phyloP scores from a whole-genome alignment of 2,888 invertebrate species.

The Lottia gigantea region DNA sequence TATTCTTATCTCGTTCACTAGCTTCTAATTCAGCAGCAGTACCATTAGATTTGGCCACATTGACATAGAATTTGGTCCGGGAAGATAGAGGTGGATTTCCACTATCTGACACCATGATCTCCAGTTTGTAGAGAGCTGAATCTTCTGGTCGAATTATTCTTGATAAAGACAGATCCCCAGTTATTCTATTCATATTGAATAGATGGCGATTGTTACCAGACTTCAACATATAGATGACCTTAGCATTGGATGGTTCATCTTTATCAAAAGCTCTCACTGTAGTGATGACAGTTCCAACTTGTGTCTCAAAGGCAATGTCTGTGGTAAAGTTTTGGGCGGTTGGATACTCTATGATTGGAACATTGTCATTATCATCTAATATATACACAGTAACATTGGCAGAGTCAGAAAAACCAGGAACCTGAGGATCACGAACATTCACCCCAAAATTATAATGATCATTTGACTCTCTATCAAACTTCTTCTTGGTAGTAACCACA shows the following conservation, averaged over 20 bases:
- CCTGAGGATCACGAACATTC: conserved; percentile 81
- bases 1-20: conserved; percentile 40
- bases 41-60: conserved; percentile 44
- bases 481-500: conserved; percentile 85
- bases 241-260: conserved; percentile 91
- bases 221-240: conserved; percentile 93
- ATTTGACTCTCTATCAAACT: conserved; percentile 87
- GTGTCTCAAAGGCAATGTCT: conserved; percentile 45
- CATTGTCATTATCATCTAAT: conserved; percentile 95
- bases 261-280: conserved; percentile 88
- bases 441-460: conserved; percentile 85
- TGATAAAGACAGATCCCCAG: conserved; percentile 65
- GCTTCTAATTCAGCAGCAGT: conserved; percentile 30
- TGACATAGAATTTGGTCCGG: conserved; percentile 37
- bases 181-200: conserved; percentile 67
- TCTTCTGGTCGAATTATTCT: conserved; percentile 45
- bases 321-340: conserved; percentile 50
- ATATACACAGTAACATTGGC: conserved; percentile 94
- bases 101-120: conserved; percentile 50
- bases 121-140: conserved; percentile 43
- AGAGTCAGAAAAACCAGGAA: conserved; percentile 78
- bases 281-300: conserved; percentile 49
- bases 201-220: conserved; percentile 70
- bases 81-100: conserved; percentile 45
- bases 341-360: conserved; percentile 73